phyloP scores from a whole-genome alignment of 2,113 vertebrate genomes.

The Aleadryas rufinucha region DNA sequence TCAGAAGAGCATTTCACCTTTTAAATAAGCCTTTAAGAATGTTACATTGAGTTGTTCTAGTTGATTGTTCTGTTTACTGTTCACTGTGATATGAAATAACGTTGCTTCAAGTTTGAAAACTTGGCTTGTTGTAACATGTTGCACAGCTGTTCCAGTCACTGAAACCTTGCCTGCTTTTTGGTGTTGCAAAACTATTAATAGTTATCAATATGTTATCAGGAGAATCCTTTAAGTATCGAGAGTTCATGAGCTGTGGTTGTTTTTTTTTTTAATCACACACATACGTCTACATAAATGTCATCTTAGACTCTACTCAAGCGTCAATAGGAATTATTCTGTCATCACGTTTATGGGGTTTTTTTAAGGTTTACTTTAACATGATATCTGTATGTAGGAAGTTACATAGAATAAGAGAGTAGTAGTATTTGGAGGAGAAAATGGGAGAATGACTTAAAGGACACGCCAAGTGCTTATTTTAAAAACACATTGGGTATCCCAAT shows the following conservation, averaged over 20 bases:
- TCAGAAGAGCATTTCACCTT: background rate
- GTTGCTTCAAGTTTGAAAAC: background rate
- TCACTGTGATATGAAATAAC: background rate
- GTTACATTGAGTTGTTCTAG: background rate
- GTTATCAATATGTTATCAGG: background rate
- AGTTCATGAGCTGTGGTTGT: background rate
- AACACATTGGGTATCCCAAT: constrained; percentile 26
- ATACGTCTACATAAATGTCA: background rate
- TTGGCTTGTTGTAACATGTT: background rate
- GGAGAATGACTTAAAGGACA: background rate
- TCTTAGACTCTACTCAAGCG: background rate
- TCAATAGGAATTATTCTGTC: background rate
- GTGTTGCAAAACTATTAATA: background rate
- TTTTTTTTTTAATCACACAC: background rate
- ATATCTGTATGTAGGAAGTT: background rate
- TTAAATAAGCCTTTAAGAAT: background rate
- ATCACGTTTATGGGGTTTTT: background rate
- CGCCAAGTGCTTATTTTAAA: constrained; percentile 17
- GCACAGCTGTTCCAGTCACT: background rate
- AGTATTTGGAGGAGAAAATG: background rate
- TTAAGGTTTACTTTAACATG: background rate
- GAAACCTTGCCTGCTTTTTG: background rate
- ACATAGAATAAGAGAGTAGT: background rate
- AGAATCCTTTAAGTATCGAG: background rate
- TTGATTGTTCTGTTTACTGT: background rate